These are phyloP conservation scores for Falcunculus frontatus DNA, from an alignment of 2,113 vertebrate species.

Conservation along the genomic window DNA sequence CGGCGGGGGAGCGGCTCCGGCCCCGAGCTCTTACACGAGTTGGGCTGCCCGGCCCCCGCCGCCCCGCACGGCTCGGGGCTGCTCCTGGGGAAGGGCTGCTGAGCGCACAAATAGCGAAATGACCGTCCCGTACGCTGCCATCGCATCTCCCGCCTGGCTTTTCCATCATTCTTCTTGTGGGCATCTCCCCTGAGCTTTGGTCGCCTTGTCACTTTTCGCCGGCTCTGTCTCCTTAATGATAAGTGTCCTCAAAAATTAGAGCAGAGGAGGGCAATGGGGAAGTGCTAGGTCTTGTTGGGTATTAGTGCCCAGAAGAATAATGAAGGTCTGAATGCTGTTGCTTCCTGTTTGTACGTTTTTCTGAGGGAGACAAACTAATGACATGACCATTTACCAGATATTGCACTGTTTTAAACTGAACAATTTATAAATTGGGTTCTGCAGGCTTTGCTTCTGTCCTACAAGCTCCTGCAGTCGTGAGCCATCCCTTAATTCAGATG, in stretches of 20 bases:
- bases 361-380: too few relatives aligned
- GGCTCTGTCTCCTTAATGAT: not conserved
- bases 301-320: accelerated
- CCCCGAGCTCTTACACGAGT: not conserved
- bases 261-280: accelerated
- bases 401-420: not conserved
- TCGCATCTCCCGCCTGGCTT: not conserved
- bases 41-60: not conserved
- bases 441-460: not conserved
- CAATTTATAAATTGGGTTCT: not conserved
- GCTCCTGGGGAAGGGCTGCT: accelerated
- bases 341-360: accelerated
- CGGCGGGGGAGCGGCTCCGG: too few relatives aligned
- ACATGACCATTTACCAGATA: too few relatives aligned
- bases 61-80: not conserved
- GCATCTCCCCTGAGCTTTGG: accelerated
- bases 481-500: not conserved
- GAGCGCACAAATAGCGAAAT: accelerated
- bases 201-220: accelerated
- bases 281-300: accelerated
- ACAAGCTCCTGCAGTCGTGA: not conserved
- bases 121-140: accelerated
- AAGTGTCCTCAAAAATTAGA: too few relatives aligned
- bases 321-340: not conserved
- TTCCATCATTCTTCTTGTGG: accelerated